Conservation (phyloP, 2,113 vertebrate genomes). For the Callocephalon fimbriatum region DNA sequence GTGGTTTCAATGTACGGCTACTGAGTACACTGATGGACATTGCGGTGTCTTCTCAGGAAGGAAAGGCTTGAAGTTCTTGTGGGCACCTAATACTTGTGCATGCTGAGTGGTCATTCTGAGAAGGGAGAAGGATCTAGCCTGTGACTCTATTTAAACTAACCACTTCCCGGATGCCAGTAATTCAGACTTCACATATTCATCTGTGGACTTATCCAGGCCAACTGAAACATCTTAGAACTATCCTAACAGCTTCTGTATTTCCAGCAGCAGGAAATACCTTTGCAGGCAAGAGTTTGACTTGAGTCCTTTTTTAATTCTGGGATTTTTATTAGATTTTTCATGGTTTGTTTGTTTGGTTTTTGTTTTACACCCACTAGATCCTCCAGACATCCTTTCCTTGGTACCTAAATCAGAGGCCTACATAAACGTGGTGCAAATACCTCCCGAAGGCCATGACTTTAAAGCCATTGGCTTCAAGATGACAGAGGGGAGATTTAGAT, state of each 20-base stretch:
- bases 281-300: background rate
- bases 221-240: background rate
- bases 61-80: accelerated
- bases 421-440: accelerated
- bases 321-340: background rate
- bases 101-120: background rate
- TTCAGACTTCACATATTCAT: accelerated
- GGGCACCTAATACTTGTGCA: accelerated
- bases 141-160: background rate
- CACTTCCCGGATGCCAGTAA: constrained; percentile 14
- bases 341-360: background rate
- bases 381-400: background rate
- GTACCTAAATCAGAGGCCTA: background rate
- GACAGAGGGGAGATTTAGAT: background rate
- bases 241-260: background rate
- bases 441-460: background rate
- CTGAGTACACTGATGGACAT: accelerated
- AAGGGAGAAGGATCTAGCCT: background rate
- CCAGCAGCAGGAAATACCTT: background rate
- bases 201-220: background rate
- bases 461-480: background rate
- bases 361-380: background rate
- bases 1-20: background rate
- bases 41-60: background rate
- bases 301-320: accelerated